Conservation (phyloP, 2,797 vertebrate genomes). For the Loris lydekkerianus region DNA sequence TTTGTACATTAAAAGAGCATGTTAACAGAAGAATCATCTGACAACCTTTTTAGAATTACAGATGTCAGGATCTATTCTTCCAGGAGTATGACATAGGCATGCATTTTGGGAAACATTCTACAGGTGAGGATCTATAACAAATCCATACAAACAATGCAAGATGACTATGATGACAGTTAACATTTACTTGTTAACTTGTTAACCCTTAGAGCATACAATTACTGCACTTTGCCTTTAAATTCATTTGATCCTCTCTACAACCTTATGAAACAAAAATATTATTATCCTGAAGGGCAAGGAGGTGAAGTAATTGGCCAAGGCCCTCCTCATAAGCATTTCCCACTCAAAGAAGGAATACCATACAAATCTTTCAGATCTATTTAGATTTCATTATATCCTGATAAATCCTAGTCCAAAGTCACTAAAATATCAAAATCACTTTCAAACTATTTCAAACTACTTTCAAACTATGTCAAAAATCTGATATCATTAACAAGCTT, state of each 20-base stretch:
- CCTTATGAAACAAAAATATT: not conserved
- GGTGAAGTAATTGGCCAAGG: slow-evolving; percentile 1
- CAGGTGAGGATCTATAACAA: not conserved
- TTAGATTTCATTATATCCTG: slow-evolving; percentile 51
- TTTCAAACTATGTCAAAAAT: not conserved
- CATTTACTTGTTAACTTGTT: slow-evolving; percentile 15
- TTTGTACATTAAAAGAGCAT: not conserved
- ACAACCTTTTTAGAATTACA: slow-evolving; percentile 16
- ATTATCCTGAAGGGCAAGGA: not conserved
- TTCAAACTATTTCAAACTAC: not conserved
- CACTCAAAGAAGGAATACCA: not conserved
- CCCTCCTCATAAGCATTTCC: not conserved
- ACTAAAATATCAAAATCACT: slow-evolving; percentile 24
- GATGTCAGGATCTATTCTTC: not conserved
- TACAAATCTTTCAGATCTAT: slow-evolving; percentile 16
- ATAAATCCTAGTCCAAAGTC: slow-evolving; percentile 22
- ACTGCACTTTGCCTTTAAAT: slow-evolving; percentile 30
- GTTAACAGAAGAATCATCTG: not conserved
- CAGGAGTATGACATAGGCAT: not conserved
- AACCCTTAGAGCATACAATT: not conserved
- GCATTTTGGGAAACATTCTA: slow-evolving; percentile 40
- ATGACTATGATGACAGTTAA: not conserved
- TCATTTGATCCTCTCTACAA: slow-evolving; percentile 38
- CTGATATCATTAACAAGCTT: slow-evolving; percentile 38
- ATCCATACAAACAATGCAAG: not conserved